phyloP scores from a whole-genome alignment of 1,140 invertebrate genomes.

The Penaeus vannamei region DNA sequence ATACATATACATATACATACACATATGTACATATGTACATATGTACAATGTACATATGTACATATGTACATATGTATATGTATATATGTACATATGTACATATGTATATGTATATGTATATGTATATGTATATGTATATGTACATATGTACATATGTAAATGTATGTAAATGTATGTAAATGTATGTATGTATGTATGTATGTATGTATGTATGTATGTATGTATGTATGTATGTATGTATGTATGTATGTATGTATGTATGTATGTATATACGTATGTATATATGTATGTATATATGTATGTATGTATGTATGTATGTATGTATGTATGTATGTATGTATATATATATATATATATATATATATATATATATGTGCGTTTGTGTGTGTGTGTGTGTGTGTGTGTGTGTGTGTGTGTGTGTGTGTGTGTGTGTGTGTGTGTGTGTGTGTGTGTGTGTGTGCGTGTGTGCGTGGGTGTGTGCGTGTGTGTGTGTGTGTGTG shows the following conservation, averaged over 20 bases:
- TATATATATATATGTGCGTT: neutral
- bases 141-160: conserved; percentile 8
- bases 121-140: conserved; percentile 1
- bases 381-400: conserved; percentile 2
- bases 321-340: too few relatives aligned
- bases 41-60: conserved; percentile 83
- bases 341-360: neutral
- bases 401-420: conserved; percentile 51
- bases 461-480: too few relatives aligned
- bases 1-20: too few relatives aligned
- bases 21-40: conserved; percentile 88
- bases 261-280: neutral
- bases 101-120: neutral
- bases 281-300: neutral
- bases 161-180: too few relatives aligned
- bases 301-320: neutral
- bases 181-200: too few relatives aligned
- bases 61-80: too few relatives aligned
- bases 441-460: conserved; percentile 51
- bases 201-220: conserved; percentile 11
- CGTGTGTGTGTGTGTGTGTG: conserved; percentile 44
- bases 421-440: conserved; percentile 17
- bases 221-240: neutral
- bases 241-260: neutral
- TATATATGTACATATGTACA: too few relatives aligned